A percentile compares a stretch with the other conserved stretches of the same genome.
Evolutionary conservation across 2,113 vertebrate species (phyloP).

Genomic region (Oceanodroma tethys): DNA sequence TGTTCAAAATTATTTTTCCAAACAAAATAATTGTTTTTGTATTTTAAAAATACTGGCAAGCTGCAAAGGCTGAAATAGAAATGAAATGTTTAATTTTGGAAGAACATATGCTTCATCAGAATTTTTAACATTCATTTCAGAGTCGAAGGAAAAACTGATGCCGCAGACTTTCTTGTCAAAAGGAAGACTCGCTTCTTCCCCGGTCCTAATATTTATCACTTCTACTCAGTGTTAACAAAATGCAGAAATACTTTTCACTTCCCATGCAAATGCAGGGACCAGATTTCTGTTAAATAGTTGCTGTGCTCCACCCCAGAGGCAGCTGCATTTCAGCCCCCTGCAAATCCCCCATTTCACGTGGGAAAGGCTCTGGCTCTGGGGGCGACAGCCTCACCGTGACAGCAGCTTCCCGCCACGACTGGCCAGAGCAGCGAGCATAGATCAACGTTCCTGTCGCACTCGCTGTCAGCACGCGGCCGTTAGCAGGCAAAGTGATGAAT

Average conservation of each 20-base stretch:
- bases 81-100: conserved; percentile 55
- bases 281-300: background rate
- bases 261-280: background rate
- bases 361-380: background rate
- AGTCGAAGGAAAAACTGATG: background rate
- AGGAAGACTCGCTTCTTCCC: background rate
- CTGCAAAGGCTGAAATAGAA: conserved; percentile 52
- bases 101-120: conserved; percentile 47
- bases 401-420: background rate
- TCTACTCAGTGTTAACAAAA: background rate
- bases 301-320: background rate
- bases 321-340: background rate
- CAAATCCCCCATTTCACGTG: background rate
- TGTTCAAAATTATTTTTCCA: background rate
- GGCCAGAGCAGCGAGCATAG: background rate
- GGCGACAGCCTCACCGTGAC: background rate
- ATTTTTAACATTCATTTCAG: background rate
- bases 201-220: conserved; percentile 4
- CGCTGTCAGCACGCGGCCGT: background rate
- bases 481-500: background rate
- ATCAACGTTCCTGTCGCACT: background rate
- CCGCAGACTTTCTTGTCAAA: background rate
- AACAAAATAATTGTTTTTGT: background rate
- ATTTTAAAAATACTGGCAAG: conserved; percentile 24
- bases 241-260: background rate